Conservation (phyloP, 2,113 vertebrate species). For the Camelus dromedarius region DNA sequence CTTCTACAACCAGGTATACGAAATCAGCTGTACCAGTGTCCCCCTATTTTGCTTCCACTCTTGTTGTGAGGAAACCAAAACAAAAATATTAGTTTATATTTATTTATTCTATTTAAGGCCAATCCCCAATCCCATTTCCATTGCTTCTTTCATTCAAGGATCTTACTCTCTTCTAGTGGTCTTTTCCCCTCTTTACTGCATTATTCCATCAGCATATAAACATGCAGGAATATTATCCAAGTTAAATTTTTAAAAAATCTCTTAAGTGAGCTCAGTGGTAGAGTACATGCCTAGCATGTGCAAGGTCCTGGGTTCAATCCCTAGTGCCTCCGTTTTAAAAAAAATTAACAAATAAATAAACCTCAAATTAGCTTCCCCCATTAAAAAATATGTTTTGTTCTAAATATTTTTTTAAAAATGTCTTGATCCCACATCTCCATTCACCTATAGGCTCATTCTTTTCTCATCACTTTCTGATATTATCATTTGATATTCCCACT, state of each 20-base stretch:
- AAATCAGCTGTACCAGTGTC: neutral
- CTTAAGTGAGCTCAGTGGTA: too few species aligned
- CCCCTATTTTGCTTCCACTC: neutral
- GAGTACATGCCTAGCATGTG: too few species aligned
- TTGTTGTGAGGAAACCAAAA: neutral
- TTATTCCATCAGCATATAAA: neutral
- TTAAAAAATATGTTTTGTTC: too few species aligned
- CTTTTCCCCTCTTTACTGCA: neutral
- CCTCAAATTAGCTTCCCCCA: too few species aligned
- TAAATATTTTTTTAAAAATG: neutral
- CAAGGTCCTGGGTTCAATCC: too few species aligned
- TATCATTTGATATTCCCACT: neutral
- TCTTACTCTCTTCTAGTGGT: neutral
- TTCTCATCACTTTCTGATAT: neutral
- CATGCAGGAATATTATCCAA: neutral
- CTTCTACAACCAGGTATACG: neutral
- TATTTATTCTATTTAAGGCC: neutral
- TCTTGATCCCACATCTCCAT: neutral
- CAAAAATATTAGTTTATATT: neutral
- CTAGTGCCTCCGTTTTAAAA: too few species aligned
- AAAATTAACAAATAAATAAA: too few species aligned
- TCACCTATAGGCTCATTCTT: neutral
- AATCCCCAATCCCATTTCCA: neutral
- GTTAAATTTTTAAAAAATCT: neutral
- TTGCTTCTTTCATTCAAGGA: neutral